A percentile compares a stretch with the other conserved stretches of the same genome.
These are phyloP conservation scores for Corydoras maculifer DNA, from an alignment of 2,113 vertebrate species.

Conservation along the genomic window DNA sequence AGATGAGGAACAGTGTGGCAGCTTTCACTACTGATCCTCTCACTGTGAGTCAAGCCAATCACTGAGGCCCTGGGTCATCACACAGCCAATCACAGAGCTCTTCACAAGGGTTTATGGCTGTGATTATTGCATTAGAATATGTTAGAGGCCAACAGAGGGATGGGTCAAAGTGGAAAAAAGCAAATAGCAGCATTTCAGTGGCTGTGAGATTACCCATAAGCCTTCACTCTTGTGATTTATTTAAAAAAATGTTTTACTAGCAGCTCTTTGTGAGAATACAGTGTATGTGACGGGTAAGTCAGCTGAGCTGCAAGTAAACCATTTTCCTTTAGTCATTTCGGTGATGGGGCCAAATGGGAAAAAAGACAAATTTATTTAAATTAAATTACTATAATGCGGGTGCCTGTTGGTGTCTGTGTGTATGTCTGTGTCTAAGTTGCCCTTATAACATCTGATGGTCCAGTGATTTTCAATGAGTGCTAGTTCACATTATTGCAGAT, in stretches of 20 bases:
- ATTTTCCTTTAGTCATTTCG: no score
- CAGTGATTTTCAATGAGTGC: no score
- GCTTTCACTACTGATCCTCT: slow-evolving; percentile 79
- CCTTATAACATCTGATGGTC: no score
- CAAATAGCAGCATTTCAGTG: background rate
- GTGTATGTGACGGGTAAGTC: background rate
- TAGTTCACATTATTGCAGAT: no score
- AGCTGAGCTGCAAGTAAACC: background rate
- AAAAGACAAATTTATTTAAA: no score
- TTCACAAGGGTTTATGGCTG: background rate
- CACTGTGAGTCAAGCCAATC: slow-evolving; percentile 78
- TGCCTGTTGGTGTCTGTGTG: no score
- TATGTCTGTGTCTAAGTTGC: no score
- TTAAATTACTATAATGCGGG: no score
- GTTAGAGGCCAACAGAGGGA: background rate
- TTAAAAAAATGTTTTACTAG: slow-evolving; percentile 4
- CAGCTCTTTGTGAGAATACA: background rate
- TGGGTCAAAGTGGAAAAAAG: no score
- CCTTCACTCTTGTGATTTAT: slow-evolving; percentile 28
- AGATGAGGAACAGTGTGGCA: slow-evolving; percentile 91
- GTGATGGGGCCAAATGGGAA: no score
- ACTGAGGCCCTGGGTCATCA: slow-evolving; percentile 43
- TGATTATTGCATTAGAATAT: no score
- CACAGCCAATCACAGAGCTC: slow-evolving; percentile 36
- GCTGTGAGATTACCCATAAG: slow-evolving; percentile 40